Evolutionary conservation across 2,888 invertebrate genomes (phyloP).

Genomic region (Tachina lurida): DNA sequence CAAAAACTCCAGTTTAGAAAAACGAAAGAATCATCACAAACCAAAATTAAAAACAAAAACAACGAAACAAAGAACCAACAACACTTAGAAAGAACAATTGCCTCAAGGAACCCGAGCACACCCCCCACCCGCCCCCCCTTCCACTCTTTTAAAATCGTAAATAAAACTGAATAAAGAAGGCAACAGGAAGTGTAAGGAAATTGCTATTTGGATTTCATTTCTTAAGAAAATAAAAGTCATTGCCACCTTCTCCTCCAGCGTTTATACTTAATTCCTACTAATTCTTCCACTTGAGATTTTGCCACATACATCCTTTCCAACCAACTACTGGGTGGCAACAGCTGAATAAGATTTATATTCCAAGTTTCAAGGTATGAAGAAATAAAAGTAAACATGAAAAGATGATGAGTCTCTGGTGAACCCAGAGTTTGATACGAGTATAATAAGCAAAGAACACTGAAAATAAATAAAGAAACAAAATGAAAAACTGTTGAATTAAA

Average conservation of each 20-base stretch:
- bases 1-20: constrained; percentile 10
- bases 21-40: constrained; percentile 13
- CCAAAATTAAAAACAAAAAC: neutral
- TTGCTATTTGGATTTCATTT: constrained; percentile 55
- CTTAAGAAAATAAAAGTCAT: constrained; percentile 42
- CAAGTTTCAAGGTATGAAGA: neutral
- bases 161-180: constrained; percentile 9
- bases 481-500: constrained; percentile 35
- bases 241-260: neutral
- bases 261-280: constrained; percentile 1
- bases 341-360: constrained; percentile 38
- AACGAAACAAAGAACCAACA: neutral
- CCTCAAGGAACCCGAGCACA: constrained; percentile 2
- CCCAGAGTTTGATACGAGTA: neutral
- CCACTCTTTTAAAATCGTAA: neutral
- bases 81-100: constrained; percentile 22
- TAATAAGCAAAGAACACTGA: neutral
- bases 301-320: neutral
- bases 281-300: neutral
- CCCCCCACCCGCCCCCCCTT: too few relatives aligned
- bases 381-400: constrained; percentile 40
- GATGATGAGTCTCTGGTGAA: constrained; percentile 58
- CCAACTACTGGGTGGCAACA: constrained; percentile 12
- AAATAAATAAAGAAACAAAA: constrained; percentile 12
- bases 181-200: constrained; percentile 64